Evolutionary conservation across 2,797 vertebrate species (phyloP), one percentile per base, ranked within the genome.

Genomic region (Sphenodon punctatus): DNA sequence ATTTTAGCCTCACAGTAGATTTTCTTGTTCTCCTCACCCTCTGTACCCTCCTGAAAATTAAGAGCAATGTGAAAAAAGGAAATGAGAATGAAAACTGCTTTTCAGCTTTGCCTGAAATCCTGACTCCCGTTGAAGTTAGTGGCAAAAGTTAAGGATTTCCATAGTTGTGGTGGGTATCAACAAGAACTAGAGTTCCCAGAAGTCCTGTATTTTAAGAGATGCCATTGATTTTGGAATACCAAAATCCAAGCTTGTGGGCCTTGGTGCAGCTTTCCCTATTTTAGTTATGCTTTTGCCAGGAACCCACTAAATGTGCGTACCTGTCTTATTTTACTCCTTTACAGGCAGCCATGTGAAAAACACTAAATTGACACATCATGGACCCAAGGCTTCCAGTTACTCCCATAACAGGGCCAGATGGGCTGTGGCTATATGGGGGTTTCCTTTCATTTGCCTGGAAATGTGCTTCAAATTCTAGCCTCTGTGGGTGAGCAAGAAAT

Each of bases 361-460:
- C 70, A 66, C 82, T 53, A 53, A 15, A 30, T 30, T 41, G 74
- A 68, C 58, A 77, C 34, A 49, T 23, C n/a, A 45, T 86, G 90
- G 66, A 86, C 9, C 0, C 4, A 73, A 76, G 75, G 90, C 46
- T 75, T 83, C 70, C 86, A 63, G 77, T 87, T 88, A 81, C 23
- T 46, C 46, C 13, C 13, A 68, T 73, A 23, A 73, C 20, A 85
- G 63, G 48, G 78, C 73, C 32, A 70, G 46, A 49, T 58, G 60
- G 80, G 59, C 83, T 70, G 71, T 81, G 2, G 0, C 38, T 84
- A 55, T 53, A 64, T 25, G 25, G 67, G 12, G 34, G n/a, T 64
- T 86, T 83, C 49, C 17, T 51, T 66, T 64, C 7, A 15, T 10
- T 30, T 15, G 27, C 15, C 15, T 30, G 5, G 16, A 15, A 53